phyloP scores from a whole-genome alignment of 2,797 vertebrate species.

The Hephaestus fuliginosus region DNA sequence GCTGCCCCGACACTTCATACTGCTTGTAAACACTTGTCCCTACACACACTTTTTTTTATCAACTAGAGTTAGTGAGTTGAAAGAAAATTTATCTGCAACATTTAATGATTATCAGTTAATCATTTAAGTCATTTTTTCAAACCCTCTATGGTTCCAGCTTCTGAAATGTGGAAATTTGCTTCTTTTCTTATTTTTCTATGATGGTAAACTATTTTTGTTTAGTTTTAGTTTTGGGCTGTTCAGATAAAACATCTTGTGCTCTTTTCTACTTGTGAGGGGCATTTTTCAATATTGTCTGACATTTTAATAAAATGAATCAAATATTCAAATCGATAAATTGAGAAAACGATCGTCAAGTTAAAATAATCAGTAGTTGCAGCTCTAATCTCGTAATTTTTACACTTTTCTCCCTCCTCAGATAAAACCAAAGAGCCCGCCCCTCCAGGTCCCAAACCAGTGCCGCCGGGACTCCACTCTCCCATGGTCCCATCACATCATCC shows the following conservation, averaged over 20 bases:
- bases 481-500: conserved; percentile 88
- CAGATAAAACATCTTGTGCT: conserved; percentile 5
- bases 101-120: not conserved
- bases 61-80: not conserved
- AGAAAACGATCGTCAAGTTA: not conserved
- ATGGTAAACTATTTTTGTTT: not conserved
- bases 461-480: conserved; percentile 82
- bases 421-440: conserved; percentile 94
- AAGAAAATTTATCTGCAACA: not conserved
- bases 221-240: not conserved
- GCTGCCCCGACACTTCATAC: conserved; percentile 19
- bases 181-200: not conserved
- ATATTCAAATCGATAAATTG: not conserved
- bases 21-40: conserved; percentile 5
- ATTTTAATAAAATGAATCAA: not conserved
- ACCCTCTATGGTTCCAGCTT: not conserved
- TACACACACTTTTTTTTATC: conserved; percentile 9
- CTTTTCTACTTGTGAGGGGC: not conserved
- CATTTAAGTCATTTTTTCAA: not conserved
- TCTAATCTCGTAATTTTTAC: not conserved
- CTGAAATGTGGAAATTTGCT: no score
- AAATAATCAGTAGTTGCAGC: not conserved
- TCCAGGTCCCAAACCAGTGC: conserved; percentile 87
- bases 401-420: conserved; percentile 81
- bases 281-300: not conserved